These are phyloP conservation scores for Andrena marginata DNA, from an alignment of 2,888 invertebrate species.

Conservation along the genomic window DNA sequence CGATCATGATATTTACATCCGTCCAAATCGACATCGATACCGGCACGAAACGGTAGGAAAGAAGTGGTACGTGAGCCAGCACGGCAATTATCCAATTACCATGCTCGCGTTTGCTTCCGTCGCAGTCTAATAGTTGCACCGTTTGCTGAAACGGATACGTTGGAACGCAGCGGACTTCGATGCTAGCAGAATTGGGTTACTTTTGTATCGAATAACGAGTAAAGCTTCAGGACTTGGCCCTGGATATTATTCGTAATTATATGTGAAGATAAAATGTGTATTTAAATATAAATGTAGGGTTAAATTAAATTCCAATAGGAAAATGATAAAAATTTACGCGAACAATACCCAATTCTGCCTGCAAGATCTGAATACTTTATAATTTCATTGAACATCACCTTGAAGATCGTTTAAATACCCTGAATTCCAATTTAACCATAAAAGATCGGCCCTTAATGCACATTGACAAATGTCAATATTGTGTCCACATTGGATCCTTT, in stretches of 20 bases:
- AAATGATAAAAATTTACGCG: no score
- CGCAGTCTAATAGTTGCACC: constrained; percentile 76
- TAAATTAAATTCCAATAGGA: no score
- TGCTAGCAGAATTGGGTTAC: not conserved
- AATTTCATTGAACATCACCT: no score
- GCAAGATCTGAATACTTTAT: no score
- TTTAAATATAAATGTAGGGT: no score
- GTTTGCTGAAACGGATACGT: constrained; percentile 43
- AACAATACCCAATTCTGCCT: no score
- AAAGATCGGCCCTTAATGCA: no score
- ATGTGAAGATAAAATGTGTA: no score
- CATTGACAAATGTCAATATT: not conserved
- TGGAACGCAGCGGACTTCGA: constrained; percentile 58
- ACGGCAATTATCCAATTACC: constrained; percentile 79
- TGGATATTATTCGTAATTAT: not conserved
- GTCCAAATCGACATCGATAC: constrained; percentile 45
- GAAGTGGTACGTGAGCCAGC: constrained; percentile 35
- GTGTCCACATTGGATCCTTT: no score
- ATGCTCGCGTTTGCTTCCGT: constrained; percentile 72
- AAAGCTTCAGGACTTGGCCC: not conserved
- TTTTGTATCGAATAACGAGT: no score
- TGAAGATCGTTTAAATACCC: no score
- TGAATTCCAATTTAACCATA: no score
- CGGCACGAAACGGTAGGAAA: constrained; percentile 37
- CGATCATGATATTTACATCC: constrained; percentile 44